Percentiles rank a stretch among this genome's conserved stretches.
Conservation (phyloP, 2,113 vertebrate genomes). For the Pollimyrus isidori region DNA sequence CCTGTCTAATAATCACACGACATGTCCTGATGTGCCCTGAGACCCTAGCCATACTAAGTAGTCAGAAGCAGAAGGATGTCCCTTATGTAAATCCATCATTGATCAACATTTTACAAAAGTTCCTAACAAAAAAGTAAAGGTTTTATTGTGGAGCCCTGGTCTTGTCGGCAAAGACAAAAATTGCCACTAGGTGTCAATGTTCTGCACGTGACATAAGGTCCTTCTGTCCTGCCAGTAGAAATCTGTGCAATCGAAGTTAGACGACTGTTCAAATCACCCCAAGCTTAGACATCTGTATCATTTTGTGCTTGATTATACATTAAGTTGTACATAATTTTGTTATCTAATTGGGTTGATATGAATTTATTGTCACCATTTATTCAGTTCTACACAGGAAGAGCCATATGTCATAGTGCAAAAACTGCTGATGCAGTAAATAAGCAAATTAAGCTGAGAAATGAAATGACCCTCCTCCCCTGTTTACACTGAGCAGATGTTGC, state of each 20-base stretch:
- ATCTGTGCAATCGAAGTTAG: background rate
- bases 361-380: background rate
- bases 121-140: background rate
- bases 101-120: background rate
- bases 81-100: background rate
- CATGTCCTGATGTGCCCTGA: background rate
- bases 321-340: background rate
- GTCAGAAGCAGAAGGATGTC: background rate
- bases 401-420: background rate
- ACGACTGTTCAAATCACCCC: background rate
- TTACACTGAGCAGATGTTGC: slow-evolving; percentile 12
- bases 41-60: background rate
- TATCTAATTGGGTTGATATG: slow-evolving; percentile 3
- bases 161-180: background rate
- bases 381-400: background rate
- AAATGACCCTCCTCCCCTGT: background rate
- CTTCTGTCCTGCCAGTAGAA: background rate
- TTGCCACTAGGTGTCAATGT: background rate
- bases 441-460: slow-evolving; percentile 4
- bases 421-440: slow-evolving; percentile 3
- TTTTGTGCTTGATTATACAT: background rate
- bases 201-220: background rate
- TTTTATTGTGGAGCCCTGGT: background rate
- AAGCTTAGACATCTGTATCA: background rate
- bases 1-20: background rate